Evolutionary conservation across 2,797 vertebrate species (phyloP), one percentile per base, ranked within the genome.

Genomic region (Tangara arthus): DNA sequence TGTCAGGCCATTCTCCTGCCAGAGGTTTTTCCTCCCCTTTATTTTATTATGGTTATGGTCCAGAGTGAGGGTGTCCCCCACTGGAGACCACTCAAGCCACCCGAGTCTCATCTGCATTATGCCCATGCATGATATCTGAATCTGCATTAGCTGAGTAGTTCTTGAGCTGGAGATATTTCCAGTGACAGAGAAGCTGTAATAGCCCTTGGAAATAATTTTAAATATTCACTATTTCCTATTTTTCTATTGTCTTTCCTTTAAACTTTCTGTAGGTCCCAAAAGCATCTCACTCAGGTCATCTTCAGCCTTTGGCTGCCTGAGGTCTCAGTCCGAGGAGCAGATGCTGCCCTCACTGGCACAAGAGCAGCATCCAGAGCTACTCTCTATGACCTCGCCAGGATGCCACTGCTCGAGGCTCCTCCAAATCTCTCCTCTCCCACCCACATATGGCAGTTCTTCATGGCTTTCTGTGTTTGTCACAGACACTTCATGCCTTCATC

Each of bases 211-310:
- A 83, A 70, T 47, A 0, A 70, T 84, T 89, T 65, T 52, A 52
- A 68, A 41, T 52, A 60, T 59, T 42, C 28, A 28, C 1, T 3
- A 19, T 59, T 83, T 72, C 11, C 13, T 63, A 8, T 68, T 70
- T 72, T 83, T 61, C 27, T 19, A 9, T 8, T 59, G 3, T 26
- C 19, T 70, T 66, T 44, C 39, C 17, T 35, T 24, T 83, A 42
- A 77, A 78, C 16, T 3, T 22, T 69, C 16, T 50, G 12, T 32
- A 55, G n/a, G 32, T 59, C 56, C 28, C 63, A 39, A 49, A 61
- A 66, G 5, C 14, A 55, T 32, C 20, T 57, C 39, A 21, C 2
- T 46, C 0, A 0, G 17, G 8, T 49, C 28, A 49, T 49, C 24
- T 50, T 50, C 49, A 50, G 27, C 49, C 49, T 16, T 28, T 11